These are phyloP conservation scores for Rhyzopertha dominica DNA, from an alignment of 1,140 invertebrate genomes.

Conservation along the genomic window DNA sequence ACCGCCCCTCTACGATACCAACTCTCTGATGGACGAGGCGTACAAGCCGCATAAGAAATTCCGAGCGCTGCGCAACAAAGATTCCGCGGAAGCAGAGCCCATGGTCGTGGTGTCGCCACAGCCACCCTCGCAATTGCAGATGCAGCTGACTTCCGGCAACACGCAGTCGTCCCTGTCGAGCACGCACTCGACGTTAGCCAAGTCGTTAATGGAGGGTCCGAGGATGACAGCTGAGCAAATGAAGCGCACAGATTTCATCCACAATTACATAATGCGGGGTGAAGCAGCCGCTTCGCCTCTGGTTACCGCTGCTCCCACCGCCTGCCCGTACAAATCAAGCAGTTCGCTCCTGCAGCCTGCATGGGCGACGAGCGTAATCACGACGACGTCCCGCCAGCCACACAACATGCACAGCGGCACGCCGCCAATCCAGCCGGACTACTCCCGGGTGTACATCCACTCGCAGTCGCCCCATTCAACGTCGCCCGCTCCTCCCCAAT, in stretches of 20 bases:
- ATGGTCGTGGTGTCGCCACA: constrained; percentile 42
- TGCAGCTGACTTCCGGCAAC: constrained; percentile 13
- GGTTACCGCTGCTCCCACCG: constrained; percentile 32
- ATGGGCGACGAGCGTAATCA: constrained; percentile 46
- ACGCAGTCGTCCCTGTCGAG: constrained; percentile 59
- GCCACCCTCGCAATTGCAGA: constrained; percentile 39
- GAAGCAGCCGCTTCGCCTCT: constrained; percentile 43
- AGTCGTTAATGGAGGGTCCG: constrained; percentile 81
- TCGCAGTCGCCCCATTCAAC: constrained; percentile 48
- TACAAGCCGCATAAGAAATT: constrained; percentile 95
- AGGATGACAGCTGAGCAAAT: constrained; percentile 83
- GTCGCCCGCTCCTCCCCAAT: constrained; percentile 47
- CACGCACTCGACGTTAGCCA: constrained; percentile 81
- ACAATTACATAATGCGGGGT: constrained; percentile 80
- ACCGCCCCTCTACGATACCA: constrained; percentile 82
- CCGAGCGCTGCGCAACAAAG: constrained; percentile 71
- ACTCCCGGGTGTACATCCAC: constrained; percentile 45
- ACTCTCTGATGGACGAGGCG: constrained; percentile 87
- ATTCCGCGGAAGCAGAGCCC: constrained; percentile 70
- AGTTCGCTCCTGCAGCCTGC: constrained; percentile 36
- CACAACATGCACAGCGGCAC: constrained; percentile 31
- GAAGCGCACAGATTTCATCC: constrained; percentile 82
- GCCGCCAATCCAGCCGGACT: constrained; percentile 33
- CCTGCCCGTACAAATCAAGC: constrained; percentile 41
- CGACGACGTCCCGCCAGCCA: constrained; percentile 42